Conservation (phyloP, 2,113 vertebrate species). For the Tricholaema leucomelas region DNA sequence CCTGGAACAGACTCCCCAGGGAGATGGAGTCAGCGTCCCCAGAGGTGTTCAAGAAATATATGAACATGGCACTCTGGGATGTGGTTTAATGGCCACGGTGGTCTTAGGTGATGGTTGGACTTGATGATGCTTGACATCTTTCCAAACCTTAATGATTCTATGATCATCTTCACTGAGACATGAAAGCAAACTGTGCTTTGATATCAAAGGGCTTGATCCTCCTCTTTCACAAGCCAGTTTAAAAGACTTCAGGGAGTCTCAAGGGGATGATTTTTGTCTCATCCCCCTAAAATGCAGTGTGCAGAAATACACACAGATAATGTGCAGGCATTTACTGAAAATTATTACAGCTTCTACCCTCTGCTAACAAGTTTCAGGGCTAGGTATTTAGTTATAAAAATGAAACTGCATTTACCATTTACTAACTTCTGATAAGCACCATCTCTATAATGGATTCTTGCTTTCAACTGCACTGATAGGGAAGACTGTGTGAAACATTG, state of each 20-base stretch:
- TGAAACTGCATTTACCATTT: conserved; percentile 34
- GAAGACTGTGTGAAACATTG: not conserved
- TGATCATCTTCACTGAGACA: not conserved
- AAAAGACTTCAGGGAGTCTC: not conserved
- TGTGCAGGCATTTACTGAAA: not conserved
- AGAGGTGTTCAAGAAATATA: too few relatives aligned
- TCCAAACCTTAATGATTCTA: too few relatives aligned
- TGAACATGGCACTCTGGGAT: too few relatives aligned
- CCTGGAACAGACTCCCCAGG: too few relatives aligned
- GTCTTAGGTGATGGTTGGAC: too few relatives aligned
- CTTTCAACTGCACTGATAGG: not conserved
- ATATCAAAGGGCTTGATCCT: conserved; percentile 3
- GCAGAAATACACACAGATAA: not conserved
- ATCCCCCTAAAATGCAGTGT: not conserved
- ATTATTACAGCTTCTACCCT: conserved; percentile 29
- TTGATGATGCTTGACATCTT: too few relatives aligned
- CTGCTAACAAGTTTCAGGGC: conserved; percentile 34
- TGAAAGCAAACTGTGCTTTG: not conserved
- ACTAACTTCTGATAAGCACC: conserved; percentile 34
- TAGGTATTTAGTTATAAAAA: conserved; percentile 41
- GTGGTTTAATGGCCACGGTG: too few relatives aligned
- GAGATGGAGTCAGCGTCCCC: too few relatives aligned
- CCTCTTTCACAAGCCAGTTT: not conserved
- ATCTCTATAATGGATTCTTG: conserved; percentile 7
- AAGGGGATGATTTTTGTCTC: not conserved